Conservation (phyloP, 1,140 invertebrate species). For the Drosophila lacteicornis region DNA sequence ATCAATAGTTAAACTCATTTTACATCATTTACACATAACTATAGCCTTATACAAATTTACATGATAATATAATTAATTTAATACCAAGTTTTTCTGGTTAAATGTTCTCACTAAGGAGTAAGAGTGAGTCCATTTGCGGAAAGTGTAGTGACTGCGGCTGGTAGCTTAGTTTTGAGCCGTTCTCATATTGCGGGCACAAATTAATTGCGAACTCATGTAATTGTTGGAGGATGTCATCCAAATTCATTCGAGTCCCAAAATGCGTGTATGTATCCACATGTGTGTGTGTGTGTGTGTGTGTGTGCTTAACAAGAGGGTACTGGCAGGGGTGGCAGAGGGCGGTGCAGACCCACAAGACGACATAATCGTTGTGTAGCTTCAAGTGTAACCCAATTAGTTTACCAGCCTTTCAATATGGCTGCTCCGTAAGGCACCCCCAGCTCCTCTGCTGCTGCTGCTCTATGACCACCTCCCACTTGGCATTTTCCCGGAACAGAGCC, state of each 20-base stretch:
- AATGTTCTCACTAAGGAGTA: no score
- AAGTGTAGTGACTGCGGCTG: not conserved
- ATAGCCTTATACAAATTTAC: no score
- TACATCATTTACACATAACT: no score
- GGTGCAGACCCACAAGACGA: conserved; percentile 18
- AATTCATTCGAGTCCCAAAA: conserved; percentile 17
- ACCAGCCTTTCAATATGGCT: conserved; percentile 54
- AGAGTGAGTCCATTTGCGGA: not conserved
- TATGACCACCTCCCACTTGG: not conserved
- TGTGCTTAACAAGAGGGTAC: not conserved
- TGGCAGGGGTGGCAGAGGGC: not conserved
- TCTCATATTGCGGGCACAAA: conserved; percentile 63
- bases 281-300: not conserved
- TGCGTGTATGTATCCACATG: not conserved
- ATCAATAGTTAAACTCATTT: no score
- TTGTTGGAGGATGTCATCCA: conserved; percentile 68
- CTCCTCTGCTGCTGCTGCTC: not conserved
- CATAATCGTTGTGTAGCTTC: conserved; percentile 54
- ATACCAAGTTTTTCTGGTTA: no score
- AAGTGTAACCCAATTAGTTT: conserved; percentile 66
- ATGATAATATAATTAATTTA: no score
- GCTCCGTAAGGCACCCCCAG: not conserved
- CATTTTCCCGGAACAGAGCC: not conserved
- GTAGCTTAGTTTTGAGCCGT: conserved; percentile 19
- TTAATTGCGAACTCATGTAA: conserved; percentile 78